A percentile compares a stretch with the other conserved stretches of the same genome.
These are phyloP conservation scores for Galaxias olidus DNA, from an alignment of 2,797 vertebrate genomes.

Conservation along the genomic window DNA sequence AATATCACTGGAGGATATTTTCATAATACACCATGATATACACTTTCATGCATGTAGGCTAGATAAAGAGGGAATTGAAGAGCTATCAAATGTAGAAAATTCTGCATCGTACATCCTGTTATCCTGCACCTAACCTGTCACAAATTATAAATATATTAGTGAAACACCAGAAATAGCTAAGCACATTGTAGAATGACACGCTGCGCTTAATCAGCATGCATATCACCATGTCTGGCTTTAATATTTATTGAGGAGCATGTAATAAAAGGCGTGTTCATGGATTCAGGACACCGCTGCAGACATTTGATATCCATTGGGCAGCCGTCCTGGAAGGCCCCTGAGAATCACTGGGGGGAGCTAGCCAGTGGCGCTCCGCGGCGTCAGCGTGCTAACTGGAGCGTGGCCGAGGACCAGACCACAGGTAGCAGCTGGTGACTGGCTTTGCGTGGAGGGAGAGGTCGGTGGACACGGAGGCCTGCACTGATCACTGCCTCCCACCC, in stretches of 20 bases:
- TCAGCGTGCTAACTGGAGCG: constrained; percentile 70
- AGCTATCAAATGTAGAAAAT: constrained; percentile 44
- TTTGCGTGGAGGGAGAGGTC: constrained; percentile 33
- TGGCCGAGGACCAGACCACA: constrained; percentile 53
- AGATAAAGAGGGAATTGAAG: neutral
- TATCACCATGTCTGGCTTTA: constrained; percentile 58
- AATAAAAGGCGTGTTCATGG: constrained; percentile 55
- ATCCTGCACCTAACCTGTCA: constrained; percentile 48
- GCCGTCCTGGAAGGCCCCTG: constrained; percentile 49
- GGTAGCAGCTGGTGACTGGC: constrained; percentile 65
- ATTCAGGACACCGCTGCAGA: constrained; percentile 52
- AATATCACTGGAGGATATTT: neutral
- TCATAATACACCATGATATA: neutral
- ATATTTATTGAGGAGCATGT: constrained; percentile 56
- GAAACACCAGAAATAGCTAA: constrained; percentile 45
- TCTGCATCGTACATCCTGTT: constrained; percentile 43
- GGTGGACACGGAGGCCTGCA: constrained; percentile 47
- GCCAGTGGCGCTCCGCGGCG: constrained; percentile 49
- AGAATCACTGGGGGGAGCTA: constrained; percentile 43
- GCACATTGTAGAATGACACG: constrained; percentile 53
- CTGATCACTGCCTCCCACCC: constrained; percentile 67
- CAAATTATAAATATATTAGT: constrained; percentile 53
- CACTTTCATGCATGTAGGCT: constrained; percentile 2
- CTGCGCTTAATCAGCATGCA: constrained; percentile 59
- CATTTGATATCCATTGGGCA: constrained; percentile 63